Percentiles rank a stretch among this genome's conserved stretches.
These are phyloP conservation scores for Cataglyphis hispanica DNA, from an alignment of 1,140 invertebrate genomes.

Conservation along the genomic window DNA sequence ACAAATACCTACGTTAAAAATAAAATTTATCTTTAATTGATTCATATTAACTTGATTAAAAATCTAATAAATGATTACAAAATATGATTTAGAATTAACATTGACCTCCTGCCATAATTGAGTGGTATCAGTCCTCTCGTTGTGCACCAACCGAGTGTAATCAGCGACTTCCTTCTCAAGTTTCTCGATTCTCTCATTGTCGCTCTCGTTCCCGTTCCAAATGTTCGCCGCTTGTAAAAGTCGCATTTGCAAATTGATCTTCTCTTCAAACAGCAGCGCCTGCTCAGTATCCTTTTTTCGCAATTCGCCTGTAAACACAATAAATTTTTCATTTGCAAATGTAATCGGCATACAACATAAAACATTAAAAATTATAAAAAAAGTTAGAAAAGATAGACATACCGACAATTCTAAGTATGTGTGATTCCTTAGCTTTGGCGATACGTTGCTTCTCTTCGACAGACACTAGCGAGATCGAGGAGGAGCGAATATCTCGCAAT, in stretches of 20 bases:
- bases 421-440: constrained; percentile 91
- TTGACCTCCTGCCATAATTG: constrained; percentile 83
- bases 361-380: neutral
- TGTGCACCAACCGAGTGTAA: constrained; percentile 82
- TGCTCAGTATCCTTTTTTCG: constrained; percentile 95
- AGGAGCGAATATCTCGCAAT: constrained; percentile 80
- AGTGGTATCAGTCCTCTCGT: constrained; percentile 80
- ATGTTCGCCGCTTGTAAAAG: constrained; percentile 90
- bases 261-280: constrained; percentile 94
- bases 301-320: constrained; percentile 89
- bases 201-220: constrained; percentile 79
- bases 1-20: constrained; percentile 77
- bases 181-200: constrained; percentile 78
- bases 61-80: neutral
- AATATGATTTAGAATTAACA: constrained; percentile 26
- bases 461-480: constrained; percentile 86
- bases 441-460: constrained; percentile 91
- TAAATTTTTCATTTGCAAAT: neutral
- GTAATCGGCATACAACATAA: constrained; percentile 20
- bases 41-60: neutral
- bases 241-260: constrained; percentile 93
- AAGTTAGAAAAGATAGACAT: constrained; percentile 67
- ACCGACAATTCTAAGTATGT: constrained; percentile 91
- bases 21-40: neutral
- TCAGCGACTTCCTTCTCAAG: constrained; percentile 81